A percentile compares a stretch with the other conserved stretches of the same genome.
These are phyloP conservation scores for Anorthoa munda DNA, from an alignment of 2,888 invertebrate genomes.

Conservation along the genomic window DNA sequence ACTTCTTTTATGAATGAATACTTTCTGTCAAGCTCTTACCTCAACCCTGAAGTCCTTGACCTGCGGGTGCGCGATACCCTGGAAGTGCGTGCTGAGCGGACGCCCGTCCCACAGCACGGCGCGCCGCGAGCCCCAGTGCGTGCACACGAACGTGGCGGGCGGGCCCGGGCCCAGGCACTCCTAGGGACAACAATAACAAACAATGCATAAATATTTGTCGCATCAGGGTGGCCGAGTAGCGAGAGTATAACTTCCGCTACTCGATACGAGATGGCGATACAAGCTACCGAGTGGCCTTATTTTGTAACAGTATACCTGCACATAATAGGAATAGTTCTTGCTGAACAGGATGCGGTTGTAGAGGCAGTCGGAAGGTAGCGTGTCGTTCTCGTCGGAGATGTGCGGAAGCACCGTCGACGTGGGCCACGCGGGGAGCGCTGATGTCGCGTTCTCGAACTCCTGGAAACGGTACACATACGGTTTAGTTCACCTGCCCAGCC, in stretches of 20 bases:
- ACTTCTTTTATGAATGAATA: too few species aligned
- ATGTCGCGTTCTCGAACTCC: conserved; percentile 83
- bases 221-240: too few species aligned
- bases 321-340: conserved; percentile 91
- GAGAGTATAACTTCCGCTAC: too few species aligned
- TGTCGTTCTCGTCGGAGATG: conserved; percentile 84
- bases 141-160: conserved; percentile 92
- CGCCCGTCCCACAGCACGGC: conserved; percentile 93
- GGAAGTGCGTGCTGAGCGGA: conserved; percentile 91
- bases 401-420: conserved; percentile 84
- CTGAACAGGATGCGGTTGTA: conserved; percentile 93
- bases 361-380: conserved; percentile 90
- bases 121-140: conserved; percentile 91
- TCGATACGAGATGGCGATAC: too few species aligned
- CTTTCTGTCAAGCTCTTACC: conserved; percentile 72
- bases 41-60: conserved; percentile 93
- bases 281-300: too few species aligned
- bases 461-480: conserved; percentile 52
- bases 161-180: conserved; percentile 96
- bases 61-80: conserved; percentile 94
- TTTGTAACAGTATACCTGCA: conserved; percentile 81
- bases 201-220: too few species aligned
- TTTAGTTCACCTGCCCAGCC: too few species aligned
- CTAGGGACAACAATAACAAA: conserved; percentile 75
- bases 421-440: conserved; percentile 83